These are phyloP conservation scores for Syngnathus scovelli DNA, from an alignment of 2,113 vertebrate species.

Conservation along the genomic window DNA sequence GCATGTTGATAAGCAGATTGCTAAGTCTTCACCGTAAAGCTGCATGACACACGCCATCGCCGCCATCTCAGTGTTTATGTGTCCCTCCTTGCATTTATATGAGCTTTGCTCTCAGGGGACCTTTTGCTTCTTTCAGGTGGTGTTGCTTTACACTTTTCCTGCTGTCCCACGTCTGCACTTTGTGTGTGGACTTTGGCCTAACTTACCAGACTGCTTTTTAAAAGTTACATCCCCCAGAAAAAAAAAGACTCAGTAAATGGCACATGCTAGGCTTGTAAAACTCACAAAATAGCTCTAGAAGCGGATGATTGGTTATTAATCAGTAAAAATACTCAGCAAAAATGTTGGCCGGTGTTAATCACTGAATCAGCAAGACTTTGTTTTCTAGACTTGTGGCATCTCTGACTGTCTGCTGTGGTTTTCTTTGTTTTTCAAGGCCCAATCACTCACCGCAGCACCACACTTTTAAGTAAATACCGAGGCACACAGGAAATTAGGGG, in stretches of 20 bases:
- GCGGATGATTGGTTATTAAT: no score
- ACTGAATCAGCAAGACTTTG: constrained; percentile 50
- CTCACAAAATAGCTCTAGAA: not conserved
- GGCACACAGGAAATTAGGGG: constrained; percentile 8
- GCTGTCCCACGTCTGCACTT: constrained; percentile 25
- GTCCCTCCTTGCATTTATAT: constrained; percentile 23
- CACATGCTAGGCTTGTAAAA: constrained; percentile 52
- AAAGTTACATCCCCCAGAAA: not conserved
- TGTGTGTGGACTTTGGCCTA: constrained; percentile 33
- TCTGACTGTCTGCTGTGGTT: constrained; percentile 32
- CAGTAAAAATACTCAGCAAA: not conserved
- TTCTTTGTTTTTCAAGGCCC: constrained; percentile 7
- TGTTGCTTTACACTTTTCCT: constrained; percentile 49
- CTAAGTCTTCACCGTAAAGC: not conserved
- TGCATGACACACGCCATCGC: constrained; percentile 6
- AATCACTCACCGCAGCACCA: not conserved
- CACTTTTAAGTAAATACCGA: constrained; percentile 13
- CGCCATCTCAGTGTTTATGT: constrained; percentile 12
- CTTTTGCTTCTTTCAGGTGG: constrained; percentile 28
- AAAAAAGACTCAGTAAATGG: constrained; percentile 30
- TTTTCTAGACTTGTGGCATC: not conserved
- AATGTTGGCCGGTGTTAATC: constrained; percentile 31
- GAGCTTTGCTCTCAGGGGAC: constrained; percentile 35
- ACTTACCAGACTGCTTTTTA: constrained; percentile 19
- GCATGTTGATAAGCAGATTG: not conserved